Evolutionary conservation across 2,888 invertebrate genomes (phyloP).

Genomic region (Entomobrya multifasciata): DNA sequence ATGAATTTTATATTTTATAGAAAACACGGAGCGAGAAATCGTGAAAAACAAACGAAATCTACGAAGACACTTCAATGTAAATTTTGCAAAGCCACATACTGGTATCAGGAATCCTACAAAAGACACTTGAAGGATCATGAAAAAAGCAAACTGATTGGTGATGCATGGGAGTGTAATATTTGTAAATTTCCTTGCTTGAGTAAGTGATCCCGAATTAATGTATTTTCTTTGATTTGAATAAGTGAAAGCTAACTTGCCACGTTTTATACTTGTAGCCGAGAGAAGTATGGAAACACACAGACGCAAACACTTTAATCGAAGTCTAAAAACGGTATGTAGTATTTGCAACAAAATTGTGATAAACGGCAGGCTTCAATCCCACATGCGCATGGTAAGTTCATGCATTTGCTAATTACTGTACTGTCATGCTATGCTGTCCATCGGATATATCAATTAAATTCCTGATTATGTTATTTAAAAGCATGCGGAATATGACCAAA

Average conservation of each 20-base stretch:
- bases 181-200: conserved; percentile 40
- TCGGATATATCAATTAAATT: neutral
- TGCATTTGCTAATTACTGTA: neutral
- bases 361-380: neutral
- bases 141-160: neutral
- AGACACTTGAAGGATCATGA: conserved; percentile 22
- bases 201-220: conserved; percentile 16
- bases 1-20: too few species aligned
- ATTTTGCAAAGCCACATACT: conserved; percentile 25
- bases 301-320: neutral
- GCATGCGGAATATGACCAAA: conserved; percentile 27
- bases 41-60: too few species aligned
- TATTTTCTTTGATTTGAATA: too few species aligned
- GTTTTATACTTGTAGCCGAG: neutral
- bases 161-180: conserved; percentile 12
- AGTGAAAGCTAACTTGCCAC: too few species aligned
- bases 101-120: neutral
- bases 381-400: conserved; percentile 35
- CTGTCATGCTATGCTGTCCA: neutral
- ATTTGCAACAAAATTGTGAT: conserved; percentile 20
- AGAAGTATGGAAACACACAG: conserved; percentile 9
- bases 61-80: neutral
- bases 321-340: neutral
- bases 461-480: neutral
- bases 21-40: too few species aligned